These are phyloP conservation scores for Threskiornis aethiopicus DNA, from an alignment of 2,797 vertebrate genomes.

Conservation along the genomic window DNA sequence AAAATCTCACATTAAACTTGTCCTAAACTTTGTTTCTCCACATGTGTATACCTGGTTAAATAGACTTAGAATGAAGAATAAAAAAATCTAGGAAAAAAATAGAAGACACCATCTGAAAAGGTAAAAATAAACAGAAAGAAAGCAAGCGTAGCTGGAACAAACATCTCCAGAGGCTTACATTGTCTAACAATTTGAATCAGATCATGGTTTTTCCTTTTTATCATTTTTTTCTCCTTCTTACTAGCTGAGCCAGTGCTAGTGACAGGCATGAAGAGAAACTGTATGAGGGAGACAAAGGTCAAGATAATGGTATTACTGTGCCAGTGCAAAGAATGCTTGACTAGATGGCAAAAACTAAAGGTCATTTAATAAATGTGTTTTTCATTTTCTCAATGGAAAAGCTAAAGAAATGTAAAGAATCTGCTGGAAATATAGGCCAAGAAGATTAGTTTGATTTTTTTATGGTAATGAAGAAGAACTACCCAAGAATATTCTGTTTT, in stretches of 20 bases:
- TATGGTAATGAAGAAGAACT: not conserved
- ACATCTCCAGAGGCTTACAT: not conserved
- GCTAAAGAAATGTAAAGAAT: not conserved
- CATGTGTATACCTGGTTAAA: not conserved
- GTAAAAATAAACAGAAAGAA: not conserved
- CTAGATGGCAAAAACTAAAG: conserved; percentile 36
- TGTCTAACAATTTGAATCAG: not conserved
- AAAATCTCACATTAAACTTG: not conserved
- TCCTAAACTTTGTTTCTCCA: not conserved
- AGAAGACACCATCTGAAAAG: not conserved
- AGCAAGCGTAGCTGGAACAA: not conserved
- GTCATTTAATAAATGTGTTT: conserved; percentile 42
- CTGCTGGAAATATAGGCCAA: not conserved
- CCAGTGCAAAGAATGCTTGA: not conserved
- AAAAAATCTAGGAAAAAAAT: not conserved
- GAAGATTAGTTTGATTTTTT: not conserved
- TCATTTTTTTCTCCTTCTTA: not conserved
- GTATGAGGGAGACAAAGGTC: conserved; percentile 30
- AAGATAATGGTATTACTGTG: conserved; percentile 35
- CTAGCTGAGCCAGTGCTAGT: not conserved
- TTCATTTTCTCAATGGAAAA: conserved; percentile 46
- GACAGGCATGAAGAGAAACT: conserved; percentile 43
- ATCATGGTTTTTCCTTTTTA: not conserved
- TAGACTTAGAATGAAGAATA: not conserved
- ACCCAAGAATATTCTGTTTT: not conserved